Evolutionary conservation across 2,113 vertebrate genomes (phyloP).

Genomic region (Turdus rufiventris): DNA sequence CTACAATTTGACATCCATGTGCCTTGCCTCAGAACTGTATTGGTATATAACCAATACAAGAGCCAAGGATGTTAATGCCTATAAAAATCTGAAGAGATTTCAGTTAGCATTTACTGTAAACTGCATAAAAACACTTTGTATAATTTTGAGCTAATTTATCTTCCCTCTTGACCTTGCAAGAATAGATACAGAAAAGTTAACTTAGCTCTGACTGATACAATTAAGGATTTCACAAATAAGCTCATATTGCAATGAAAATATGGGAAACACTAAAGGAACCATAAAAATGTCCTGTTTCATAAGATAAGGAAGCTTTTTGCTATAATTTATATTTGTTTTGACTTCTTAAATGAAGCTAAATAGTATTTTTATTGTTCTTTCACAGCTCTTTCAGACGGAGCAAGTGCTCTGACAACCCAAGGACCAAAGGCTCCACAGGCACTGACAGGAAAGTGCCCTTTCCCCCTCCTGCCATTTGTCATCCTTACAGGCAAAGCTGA

Average conservation of each 20-base stretch:
- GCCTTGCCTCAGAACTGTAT: background rate
- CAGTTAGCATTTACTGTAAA: background rate
- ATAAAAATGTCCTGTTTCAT: background rate
- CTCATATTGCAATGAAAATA: background rate
- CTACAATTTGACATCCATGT: background rate
- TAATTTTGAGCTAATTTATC: background rate
- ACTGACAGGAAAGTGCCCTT: conserved; percentile 64
- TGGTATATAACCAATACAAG: background rate
- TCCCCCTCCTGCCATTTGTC: conserved; percentile 58
- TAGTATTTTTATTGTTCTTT: background rate
- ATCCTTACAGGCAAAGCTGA: conserved; percentile 60
- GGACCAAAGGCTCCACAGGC: background rate
- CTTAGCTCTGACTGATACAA: background rate
- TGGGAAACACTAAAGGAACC: background rate
- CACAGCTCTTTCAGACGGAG: background rate
- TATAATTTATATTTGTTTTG: background rate
- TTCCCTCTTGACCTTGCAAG: background rate
- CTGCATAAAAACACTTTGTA: background rate
- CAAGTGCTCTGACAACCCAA: background rate
- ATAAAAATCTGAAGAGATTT: background rate
- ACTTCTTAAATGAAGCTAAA: background rate
- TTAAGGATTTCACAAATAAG: background rate
- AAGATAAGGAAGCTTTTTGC: background rate
- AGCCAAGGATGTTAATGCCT: background rate
- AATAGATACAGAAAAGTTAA: background rate